Evolutionary conservation across 2,888 invertebrate genomes (phyloP).

Genomic region (Drosophila algonquin): DNA sequence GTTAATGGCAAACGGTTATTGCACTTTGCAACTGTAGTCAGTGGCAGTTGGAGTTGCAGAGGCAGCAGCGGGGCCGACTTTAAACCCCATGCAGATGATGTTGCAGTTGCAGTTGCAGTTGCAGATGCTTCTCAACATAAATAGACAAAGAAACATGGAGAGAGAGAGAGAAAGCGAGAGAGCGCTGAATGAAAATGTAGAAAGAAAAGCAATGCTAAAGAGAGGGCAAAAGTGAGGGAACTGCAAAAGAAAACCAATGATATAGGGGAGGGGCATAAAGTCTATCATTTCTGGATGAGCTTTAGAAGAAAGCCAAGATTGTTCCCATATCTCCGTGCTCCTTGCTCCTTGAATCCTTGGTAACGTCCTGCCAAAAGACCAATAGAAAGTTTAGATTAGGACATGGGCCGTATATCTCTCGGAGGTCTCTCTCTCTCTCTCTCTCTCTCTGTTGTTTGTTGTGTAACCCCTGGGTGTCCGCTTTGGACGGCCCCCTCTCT

Average conservation of each 20-base stretch:
- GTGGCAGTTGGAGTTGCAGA: background rate
- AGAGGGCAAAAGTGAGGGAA: background rate
- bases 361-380: too few relatives aligned
- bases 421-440: too few relatives aligned
- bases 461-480: background rate
- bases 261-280: background rate
- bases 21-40: slow-evolving; percentile 67
- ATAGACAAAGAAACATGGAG: slow-evolving; percentile 16
- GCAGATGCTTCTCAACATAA: slow-evolving; percentile 10
- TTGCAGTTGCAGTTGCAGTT: slow-evolving; percentile 8
- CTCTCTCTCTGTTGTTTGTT: too few relatives aligned
- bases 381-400: too few relatives aligned
- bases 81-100: slow-evolving; percentile 14
- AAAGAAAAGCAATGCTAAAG: slow-evolving; percentile 17
- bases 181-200: slow-evolving; percentile 36
- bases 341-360: too few relatives aligned
- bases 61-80: background rate
- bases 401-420: too few relatives aligned
- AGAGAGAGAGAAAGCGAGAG: slow-evolving; percentile 13
- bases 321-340: too few relatives aligned
- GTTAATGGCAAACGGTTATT: slow-evolving; percentile 57
- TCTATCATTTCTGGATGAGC: too few relatives aligned
- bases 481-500: background rate
- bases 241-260: background rate
- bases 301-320: too few relatives aligned